Evolutionary conservation across 2,888 invertebrate genomes (phyloP), one percentile per base, ranked within the genome.

Genomic region (Parnassius apollo): DNA sequence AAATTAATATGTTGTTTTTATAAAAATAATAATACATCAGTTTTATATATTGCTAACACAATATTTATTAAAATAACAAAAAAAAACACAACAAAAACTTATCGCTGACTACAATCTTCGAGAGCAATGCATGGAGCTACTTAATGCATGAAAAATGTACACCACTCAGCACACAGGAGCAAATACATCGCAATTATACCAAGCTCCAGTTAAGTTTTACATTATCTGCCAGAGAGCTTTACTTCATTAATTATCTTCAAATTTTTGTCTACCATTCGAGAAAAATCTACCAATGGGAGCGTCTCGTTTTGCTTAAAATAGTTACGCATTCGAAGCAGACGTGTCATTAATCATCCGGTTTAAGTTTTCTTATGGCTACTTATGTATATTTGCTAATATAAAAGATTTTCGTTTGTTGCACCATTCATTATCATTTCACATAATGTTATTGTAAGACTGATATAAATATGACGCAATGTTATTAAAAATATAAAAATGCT

Each of bases 241-340:
- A 71, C 71, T 75, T 82, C 86, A 88, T 90, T 83, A 86, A 85
- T 89, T 82, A 87, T 85, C 81, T 83, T 85, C 81, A 77, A 85
- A 86, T 81, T 82, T 61, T 87, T 77, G 82, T 81, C 85, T 85
- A 82, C 87, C 88, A 88, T 88, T 83, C 83, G 82, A 82, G 77
- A 86, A 86, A 85, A 85, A 82, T 80, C 62, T 62, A 78, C 91
- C 89, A 90, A 90, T 88, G 72, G 73, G 77, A 82, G 71, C 72
- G 65, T 71, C 69, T 69, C 72, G 70, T 69, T 77, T 81, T 81
- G 82, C 85, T 86, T 75, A 80, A 90, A 88, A 88, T 88, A 89
- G 88, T 86, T 60, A 81, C 80, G 75, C 75, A 75, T 77, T 82
- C 78, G 75, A 77, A 77, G 74, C 84, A 85, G 83, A 81, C 72